Base-by-base conservation (phyloP, 1,140 invertebrate species). In the Hycleus phaleratus region DNA sequence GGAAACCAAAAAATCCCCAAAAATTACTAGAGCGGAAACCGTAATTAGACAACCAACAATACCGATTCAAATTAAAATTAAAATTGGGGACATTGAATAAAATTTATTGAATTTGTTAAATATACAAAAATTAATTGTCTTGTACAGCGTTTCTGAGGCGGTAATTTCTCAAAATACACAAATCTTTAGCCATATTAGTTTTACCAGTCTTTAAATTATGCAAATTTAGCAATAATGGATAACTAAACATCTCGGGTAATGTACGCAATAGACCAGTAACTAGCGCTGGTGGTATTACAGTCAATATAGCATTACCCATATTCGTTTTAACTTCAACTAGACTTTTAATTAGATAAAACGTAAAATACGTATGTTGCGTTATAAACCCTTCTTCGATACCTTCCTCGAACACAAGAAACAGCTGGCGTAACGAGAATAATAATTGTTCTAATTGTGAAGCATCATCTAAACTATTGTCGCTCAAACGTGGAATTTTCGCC, bases 311-410 rank as follows among this genome's bases (percentile, higher is more conserved):
- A 12, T 88, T 82, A 60, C 85, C 82, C 8, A 90, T 85, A 44
- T 84, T 83, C 0, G 88, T 88, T 76, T 88, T 91, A 2, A 68
- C 65, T 63, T 87, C 82, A 2, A 94, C 88, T 26, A 89, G 79
- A 64, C 86, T 80, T 51, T 87, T 80, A n/a, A 94, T 76, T 71
- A 95, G 90, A 62, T 88, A 82, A 56, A 92, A 82, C 49, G 93
- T 87, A 73, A 95, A 94, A 66, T 91, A 84, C 4, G 89, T 90
- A 64, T 92, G 87, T 49, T 90, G 88, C 10, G 88, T 89, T 0
- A 94, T 78, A 59, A 87, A 82, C 0, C 83, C 82, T 61, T 88
- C 85, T 63, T 85, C 83, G 47, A 73, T 67, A 12, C 67, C 63
- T 6, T 57, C 57, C 61, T 70, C 68, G 26, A 71, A 67, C 56